Evolutionary conservation across 2,888 invertebrate genomes (phyloP), one percentile per base, ranked within the genome.

Genomic region (Eurytoma adleriae): DNA sequence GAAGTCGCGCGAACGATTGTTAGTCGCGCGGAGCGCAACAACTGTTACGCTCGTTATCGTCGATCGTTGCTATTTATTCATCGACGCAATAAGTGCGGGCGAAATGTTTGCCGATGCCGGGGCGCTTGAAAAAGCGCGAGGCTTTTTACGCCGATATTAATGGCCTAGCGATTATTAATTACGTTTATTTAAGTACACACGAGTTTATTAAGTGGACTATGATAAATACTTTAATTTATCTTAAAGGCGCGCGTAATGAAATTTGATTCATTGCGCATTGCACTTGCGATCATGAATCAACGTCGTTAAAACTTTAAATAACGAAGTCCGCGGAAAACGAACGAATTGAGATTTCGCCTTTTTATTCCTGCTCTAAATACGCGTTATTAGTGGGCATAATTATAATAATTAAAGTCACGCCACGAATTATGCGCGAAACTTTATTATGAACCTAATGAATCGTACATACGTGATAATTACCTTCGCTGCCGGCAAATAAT

Each of bases 321-420:
- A 10, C 54, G 14, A 54, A 54, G 3, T 54, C 3, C n/a, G 5
- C n/a, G 5, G n/a, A 54, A 14, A 54, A 54, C n/a, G n/a, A 54
- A 0, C n/a, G 54, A 54, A 16, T 54, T n/a, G n/a, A 54, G 54
- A 54, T 54, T 54, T 54, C n/a, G n/a, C n/a, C 14, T 54, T 14
- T n/a, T 14, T 54, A 54, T 54, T n/a, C 14, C 20, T 52, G 27
- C 52, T 40, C 16, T 54, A 56, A 30, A 69, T 27, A 18, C 18
- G 14, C 56, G 69, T 54, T 54, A 54, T 54, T 54, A 54, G 56
- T n/a, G 27, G 14, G 69, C 13, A n/a, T 62, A 52, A 62, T 72
- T 62, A 72, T 52, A 27, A 61, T 30, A 61, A 72, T 72, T 72
- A 62, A 72, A 62, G 62, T 72, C 72, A 62, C 56, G 72, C 61